These are phyloP conservation scores for Drosophila monieri DNA, from an alignment of 2,888 invertebrate species.

Conservation along the genomic window DNA sequence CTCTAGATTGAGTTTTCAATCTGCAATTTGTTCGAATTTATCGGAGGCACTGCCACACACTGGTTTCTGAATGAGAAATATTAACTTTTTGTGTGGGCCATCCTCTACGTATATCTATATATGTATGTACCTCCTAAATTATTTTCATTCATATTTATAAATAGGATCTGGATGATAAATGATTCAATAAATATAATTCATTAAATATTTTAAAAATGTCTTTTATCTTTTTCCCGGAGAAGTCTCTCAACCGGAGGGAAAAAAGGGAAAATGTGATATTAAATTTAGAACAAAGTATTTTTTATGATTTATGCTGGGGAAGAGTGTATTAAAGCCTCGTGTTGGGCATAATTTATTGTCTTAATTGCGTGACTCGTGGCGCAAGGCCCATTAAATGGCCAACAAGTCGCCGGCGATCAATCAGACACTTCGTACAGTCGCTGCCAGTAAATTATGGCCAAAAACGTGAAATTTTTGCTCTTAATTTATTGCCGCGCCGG, in stretches of 20 bases:
- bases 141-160: neutral
- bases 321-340: constrained; percentile 34
- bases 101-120: neutral
- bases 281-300: constrained; percentile 43
- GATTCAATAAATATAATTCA: neutral
- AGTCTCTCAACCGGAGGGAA: neutral
- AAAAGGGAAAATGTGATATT: constrained; percentile 3
- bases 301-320: constrained; percentile 28
- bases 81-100: constrained; percentile 5
- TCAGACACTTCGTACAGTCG: constrained; percentile 56
- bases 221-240: constrained; percentile 5
- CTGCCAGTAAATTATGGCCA: constrained; percentile 55
- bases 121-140: neutral
- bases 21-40: constrained; percentile 70
- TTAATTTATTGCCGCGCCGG: constrained; percentile 53
- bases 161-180: neutral
- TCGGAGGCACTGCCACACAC: constrained; percentile 17
- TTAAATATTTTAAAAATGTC: neutral
- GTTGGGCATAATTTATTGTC: constrained; percentile 39
- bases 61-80: constrained; percentile 14
- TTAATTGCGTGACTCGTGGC: constrained; percentile 67
- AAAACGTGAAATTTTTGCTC: constrained; percentile 33
- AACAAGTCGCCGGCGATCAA: constrained; percentile 69
- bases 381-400: constrained; percentile 64
- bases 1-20: constrained; percentile 67